phyloP scores from a whole-genome alignment of 2,888 invertebrate genomes.

The Plagodis dolabraria region DNA sequence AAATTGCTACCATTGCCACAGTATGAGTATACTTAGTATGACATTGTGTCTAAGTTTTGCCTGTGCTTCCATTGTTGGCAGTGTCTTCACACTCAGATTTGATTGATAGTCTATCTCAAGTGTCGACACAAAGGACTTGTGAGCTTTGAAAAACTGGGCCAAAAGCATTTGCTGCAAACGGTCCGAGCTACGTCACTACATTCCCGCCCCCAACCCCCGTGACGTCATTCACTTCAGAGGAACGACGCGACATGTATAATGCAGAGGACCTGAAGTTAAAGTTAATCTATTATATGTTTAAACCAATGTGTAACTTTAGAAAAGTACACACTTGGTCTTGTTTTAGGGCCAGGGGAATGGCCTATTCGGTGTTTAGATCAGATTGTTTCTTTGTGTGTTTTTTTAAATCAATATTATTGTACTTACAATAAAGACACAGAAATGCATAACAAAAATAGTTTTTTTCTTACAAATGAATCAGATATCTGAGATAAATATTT shows the following conservation, averaged over 20 bases:
- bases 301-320: too few species aligned
- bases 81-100: slow-evolving; percentile 13
- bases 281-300: background rate
- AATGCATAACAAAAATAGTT: too few species aligned
- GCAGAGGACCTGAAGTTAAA: slow-evolving; percentile 3
- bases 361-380: too few species aligned
- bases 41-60: background rate
- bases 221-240: slow-evolving; percentile 30
- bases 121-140: slow-evolving; percentile 24
- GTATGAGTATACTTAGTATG: background rate
- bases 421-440: too few species aligned
- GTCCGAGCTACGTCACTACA: background rate
- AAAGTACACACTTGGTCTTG: too few species aligned
- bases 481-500: too few species aligned
- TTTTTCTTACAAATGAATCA: too few species aligned
- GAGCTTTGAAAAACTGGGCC: slow-evolving; percentile 24
- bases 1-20: too few species aligned
- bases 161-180: slow-evolving; percentile 18
- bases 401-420: too few species aligned
- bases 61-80: background rate
- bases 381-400: background rate
- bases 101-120: slow-evolving; percentile 13
- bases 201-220: slow-evolving; percentile 9
- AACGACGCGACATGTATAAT: slow-evolving; percentile 4
- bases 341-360: too few species aligned